A percentile compares a stretch with the other conserved stretches of the same genome.
phyloP scores from a whole-genome alignment of 2,797 vertebrate genomes.

The Tadarida brasiliensis region DNA sequence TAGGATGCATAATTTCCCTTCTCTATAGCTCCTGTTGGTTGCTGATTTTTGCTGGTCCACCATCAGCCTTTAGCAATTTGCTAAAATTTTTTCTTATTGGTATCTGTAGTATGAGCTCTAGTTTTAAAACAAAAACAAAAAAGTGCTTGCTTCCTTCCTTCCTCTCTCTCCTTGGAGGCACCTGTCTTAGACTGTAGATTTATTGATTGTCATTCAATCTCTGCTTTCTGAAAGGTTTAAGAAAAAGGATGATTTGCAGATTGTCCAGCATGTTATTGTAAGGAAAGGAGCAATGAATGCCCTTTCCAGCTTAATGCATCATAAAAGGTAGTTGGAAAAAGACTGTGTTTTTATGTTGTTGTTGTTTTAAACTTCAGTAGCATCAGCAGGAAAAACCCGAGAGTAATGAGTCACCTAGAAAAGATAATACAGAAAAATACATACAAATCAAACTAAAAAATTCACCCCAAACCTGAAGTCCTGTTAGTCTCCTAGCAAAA shows the following conservation, averaged over 20 bases:
- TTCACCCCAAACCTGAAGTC: not conserved
- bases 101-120: not conserved
- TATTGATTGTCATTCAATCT: not conserved
- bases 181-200: not conserved
- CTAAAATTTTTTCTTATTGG: not conserved
- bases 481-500: not conserved
- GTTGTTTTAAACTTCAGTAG: not conserved
- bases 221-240: not conserved
- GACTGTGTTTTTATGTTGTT: not conserved
- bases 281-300: not conserved
- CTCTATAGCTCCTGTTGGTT: not conserved
- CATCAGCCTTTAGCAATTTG: not conserved
- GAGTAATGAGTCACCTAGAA: not conserved
- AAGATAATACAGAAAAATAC: not conserved
- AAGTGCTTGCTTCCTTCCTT: not conserved
- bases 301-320: not conserved
- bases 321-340: not conserved
- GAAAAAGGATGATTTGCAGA: conserved; percentile 21
- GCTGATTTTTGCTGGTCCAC: not conserved
- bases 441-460: not conserved
- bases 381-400: not conserved
- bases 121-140: not conserved
- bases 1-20: not conserved
- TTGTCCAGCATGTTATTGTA: not conserved
- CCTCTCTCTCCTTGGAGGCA: not conserved